A percentile compares a stretch with the other conserved stretches of the same genome.
Conservation (phyloP, 2,113 vertebrate species). For the Psilopsiagon aurifrons region DNA sequence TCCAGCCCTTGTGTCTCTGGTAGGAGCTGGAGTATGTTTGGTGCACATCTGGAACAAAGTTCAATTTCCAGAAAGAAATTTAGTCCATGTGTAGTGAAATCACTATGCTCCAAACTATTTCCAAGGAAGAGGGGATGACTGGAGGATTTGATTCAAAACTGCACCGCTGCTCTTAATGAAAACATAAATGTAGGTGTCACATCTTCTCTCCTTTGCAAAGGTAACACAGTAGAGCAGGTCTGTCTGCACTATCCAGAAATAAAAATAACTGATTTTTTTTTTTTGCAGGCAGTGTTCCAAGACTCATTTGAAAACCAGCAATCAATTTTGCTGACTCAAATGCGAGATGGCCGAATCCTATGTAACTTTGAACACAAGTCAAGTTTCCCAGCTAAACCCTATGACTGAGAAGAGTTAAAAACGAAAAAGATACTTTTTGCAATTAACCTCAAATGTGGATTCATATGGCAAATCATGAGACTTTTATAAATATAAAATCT, state of each 20-base stretch:
- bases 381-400: neutral
- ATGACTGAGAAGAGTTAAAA: neutral
- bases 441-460: neutral
- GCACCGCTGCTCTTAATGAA: neutral
- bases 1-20: neutral
- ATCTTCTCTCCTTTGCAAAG: neutral
- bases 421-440: neutral
- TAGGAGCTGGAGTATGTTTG: neutral
- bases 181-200: neutral
- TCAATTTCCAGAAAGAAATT: neutral
- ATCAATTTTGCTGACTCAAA: neutral
- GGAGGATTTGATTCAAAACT: neutral
- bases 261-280: neutral
- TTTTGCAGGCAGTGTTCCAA: neutral
- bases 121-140: neutral
- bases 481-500: neutral
- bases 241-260: neutral
- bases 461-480: neutral
- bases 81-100: neutral
- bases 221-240: neutral
- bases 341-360: neutral
- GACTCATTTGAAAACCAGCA: neutral
- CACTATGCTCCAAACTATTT: neutral
- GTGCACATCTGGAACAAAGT: neutral
- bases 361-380: neutral